phyloP scores from a whole-genome alignment of 1,140 invertebrate genomes.

The Ips typographus region DNA sequence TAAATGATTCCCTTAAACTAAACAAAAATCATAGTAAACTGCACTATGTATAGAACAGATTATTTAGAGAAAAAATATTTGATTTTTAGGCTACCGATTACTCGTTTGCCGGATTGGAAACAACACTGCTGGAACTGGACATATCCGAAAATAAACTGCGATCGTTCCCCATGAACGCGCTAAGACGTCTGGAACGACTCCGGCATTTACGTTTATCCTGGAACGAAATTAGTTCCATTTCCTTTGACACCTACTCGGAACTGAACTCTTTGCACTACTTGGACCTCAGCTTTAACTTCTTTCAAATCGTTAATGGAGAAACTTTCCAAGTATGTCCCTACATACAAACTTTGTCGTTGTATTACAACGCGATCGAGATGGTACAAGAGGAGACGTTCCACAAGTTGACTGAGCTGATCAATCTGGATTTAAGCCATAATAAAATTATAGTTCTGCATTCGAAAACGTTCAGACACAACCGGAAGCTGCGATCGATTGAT shows the following conservation, averaged over 20 bases:
- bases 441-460: conserved; percentile 74
- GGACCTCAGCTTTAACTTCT: conserved; percentile 85
- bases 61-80: neutral
- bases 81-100: conserved; percentile 69
- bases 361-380: conserved; percentile 78
- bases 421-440: conserved; percentile 85
- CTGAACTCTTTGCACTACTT: conserved; percentile 72
- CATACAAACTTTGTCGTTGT: conserved; percentile 76
- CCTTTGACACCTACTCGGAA: conserved; percentile 69
- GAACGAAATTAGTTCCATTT: conserved; percentile 75
- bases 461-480: conserved; percentile 73
- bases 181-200: conserved; percentile 73
- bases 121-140: conserved; percentile 77
- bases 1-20: too few species aligned
- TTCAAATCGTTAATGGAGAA: conserved; percentile 70
- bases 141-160: conserved; percentile 83
- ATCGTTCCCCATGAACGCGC: conserved; percentile 75
- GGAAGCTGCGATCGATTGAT: conserved; percentile 76
- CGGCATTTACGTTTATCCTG: conserved; percentile 74
- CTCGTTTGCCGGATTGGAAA: conserved; percentile 82
- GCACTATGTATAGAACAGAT: too few species aligned
- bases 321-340: conserved; percentile 79
- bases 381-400: conserved; percentile 77
- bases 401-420: conserved; percentile 72
- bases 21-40: too few species aligned